These are phyloP conservation scores for Julus scanicus DNA, from an alignment of 2,888 invertebrate genomes.

Conservation along the genomic window DNA sequence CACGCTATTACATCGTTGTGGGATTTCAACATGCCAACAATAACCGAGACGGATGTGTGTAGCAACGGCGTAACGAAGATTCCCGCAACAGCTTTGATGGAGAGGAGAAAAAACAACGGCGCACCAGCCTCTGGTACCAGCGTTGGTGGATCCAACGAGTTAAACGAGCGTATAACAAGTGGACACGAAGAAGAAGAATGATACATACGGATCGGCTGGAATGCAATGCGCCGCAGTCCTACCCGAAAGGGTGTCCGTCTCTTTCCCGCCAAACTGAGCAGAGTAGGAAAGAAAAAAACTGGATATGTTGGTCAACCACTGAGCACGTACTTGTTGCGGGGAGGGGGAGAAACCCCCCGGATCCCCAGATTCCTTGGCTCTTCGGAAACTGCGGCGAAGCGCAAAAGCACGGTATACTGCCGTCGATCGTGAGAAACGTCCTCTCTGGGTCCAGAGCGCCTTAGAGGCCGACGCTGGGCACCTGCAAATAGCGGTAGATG, in stretches of 20 bases:
- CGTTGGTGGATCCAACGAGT: neutral
- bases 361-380: neutral
- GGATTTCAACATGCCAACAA: neutral
- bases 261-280: neutral
- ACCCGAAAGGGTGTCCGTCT: neutral
- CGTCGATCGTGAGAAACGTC: neutral
- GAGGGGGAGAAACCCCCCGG: neutral
- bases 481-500: conserved; percentile 93
- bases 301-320: conserved; percentile 50
- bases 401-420: neutral
- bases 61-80: neutral
- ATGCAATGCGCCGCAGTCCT: neutral
- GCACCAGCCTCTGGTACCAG: neutral
- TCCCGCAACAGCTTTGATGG: neutral
- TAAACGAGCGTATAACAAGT: neutral
- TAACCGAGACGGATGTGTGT: neutral
- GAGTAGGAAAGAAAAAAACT: conserved; percentile 44
- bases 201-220: neutral
- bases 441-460: neutral
- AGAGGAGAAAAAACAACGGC: neutral
- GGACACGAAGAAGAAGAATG: neutral
- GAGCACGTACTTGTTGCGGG: conserved; percentile 18
- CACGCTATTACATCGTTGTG: neutral
- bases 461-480: conserved; percentile 59
- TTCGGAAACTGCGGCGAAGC: neutral